Conservation (phyloP, 2,797 vertebrate species). For the Lithobates pipiens region DNA sequence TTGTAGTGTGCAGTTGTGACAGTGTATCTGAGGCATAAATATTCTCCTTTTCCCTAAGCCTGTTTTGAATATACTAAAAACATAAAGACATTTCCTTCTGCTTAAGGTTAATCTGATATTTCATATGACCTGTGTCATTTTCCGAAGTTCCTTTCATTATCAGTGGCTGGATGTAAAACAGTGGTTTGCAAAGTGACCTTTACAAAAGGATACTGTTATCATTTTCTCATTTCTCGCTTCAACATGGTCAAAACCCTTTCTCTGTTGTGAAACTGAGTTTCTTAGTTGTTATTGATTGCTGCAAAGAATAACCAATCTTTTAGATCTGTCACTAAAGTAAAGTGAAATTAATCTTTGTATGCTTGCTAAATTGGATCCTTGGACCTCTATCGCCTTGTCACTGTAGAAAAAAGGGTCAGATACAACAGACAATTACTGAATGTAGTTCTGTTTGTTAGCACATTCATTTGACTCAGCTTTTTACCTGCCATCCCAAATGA, state of each 20-base stretch:
- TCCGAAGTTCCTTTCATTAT: constrained; percentile 58
- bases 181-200: constrained; percentile 44
- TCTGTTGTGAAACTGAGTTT: constrained; percentile 21
- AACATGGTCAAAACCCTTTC: constrained; percentile 20
- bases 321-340: constrained; percentile 30
- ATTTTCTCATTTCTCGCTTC: constrained; percentile 39
- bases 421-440: not conserved
- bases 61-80: constrained; percentile 45
- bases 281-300: constrained; percentile 40
- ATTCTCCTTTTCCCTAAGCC: constrained; percentile 22
- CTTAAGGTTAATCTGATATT: constrained; percentile 62
- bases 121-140: constrained; percentile 53
- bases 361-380: not conserved
- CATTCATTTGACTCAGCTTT: not conserved
- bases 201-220: constrained; percentile 47
- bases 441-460: not conserved
- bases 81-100: constrained; percentile 43
- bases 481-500: not conserved
- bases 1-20: constrained; percentile 38
- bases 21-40: constrained; percentile 34
- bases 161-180: constrained; percentile 53
- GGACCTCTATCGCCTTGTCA: not conserved
- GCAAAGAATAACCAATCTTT: constrained; percentile 52
- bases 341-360: constrained; percentile 23
- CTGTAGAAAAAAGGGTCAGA: constrained; percentile 3